A percentile compares a stretch with the other conserved stretches of the same genome.
Conservation (phyloP, 1,140 invertebrate genomes). For the Marisa cornuarietis region DNA sequence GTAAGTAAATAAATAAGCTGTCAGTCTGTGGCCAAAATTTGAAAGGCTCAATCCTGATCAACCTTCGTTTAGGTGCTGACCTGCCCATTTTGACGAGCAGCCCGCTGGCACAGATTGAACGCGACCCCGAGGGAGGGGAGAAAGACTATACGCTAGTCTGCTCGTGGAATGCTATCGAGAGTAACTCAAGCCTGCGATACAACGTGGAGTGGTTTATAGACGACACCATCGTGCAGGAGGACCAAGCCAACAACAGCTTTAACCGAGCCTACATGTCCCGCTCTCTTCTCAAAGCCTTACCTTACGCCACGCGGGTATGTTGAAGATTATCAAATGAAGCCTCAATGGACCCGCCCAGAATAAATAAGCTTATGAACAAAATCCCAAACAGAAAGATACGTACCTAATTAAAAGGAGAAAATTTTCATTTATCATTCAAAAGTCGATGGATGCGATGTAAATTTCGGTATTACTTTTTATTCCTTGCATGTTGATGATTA, state of each 20-base stretch:
- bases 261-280: constrained; percentile 32
- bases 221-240: constrained; percentile 24
- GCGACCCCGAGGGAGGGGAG: constrained; percentile 7
- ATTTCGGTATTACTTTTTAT: no score
- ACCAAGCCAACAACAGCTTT: constrained; percentile 6
- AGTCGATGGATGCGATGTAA: no score
- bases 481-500: no score
- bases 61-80: constrained; percentile 23
- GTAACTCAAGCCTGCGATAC: constrained; percentile 31
- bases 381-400: no score
- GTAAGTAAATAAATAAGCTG: no score
- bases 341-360: neutral
- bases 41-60: neutral
- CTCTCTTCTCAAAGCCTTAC: constrained; percentile 25
- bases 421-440: no score
- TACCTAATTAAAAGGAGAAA: no score
- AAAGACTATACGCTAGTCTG: constrained; percentile 36
- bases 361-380: no score
- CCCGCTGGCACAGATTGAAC: constrained; percentile 27
- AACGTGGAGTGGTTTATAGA: constrained; percentile 41
- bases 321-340: neutral
- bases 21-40: neutral
- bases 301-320: constrained; percentile 44
- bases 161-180: constrained; percentile 26
- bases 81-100: constrained; percentile 32